These are phyloP conservation scores for Patella vulgata DNA, from an alignment of 1,140 invertebrate genomes.

Conservation along the genomic window DNA sequence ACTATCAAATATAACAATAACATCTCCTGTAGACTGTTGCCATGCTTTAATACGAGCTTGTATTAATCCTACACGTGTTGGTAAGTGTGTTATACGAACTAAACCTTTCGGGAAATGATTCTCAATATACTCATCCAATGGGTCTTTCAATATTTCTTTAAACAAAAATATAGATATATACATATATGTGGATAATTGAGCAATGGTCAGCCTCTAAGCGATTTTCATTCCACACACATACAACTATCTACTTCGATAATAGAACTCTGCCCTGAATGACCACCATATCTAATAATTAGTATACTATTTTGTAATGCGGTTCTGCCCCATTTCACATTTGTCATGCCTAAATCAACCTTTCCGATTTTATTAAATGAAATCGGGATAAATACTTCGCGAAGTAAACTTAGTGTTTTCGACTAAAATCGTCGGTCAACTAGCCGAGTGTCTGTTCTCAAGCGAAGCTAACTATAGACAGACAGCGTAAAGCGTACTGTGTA, in stretches of 20 bases:
- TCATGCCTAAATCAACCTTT: not conserved
- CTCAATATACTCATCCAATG: slow-evolving; percentile 27
- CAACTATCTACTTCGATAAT: too few species aligned
- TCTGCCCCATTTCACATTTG: too few species aligned
- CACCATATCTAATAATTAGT: too few species aligned
- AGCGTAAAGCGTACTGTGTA: too few species aligned
- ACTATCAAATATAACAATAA: slow-evolving; percentile 92
- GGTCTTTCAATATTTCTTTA: slow-evolving; percentile 9
- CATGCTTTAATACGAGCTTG: slow-evolving; percentile 75
- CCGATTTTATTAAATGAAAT: not conserved
- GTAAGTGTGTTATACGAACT: slow-evolving; percentile 81
- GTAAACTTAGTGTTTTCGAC: not conserved
- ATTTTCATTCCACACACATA: too few species aligned
- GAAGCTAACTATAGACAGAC: too few species aligned
- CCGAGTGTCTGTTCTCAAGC: too few species aligned
- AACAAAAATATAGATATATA: not conserved
- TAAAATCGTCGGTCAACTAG: too few species aligned
- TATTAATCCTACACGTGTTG: slow-evolving; percentile 83
- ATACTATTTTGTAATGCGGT: too few species aligned
- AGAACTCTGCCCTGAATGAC: too few species aligned
- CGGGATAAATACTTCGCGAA: not conserved
- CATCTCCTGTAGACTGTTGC: slow-evolving; percentile 79
- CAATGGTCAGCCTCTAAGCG: not conserved
- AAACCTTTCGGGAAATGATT: slow-evolving; percentile 30
- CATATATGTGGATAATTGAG: not conserved